A percentile compares a stretch with the other conserved stretches of the same genome.
These are phyloP conservation scores for Cairina moschata DNA, from an alignment of 2,113 vertebrate genomes.

Conservation along the genomic window DNA sequence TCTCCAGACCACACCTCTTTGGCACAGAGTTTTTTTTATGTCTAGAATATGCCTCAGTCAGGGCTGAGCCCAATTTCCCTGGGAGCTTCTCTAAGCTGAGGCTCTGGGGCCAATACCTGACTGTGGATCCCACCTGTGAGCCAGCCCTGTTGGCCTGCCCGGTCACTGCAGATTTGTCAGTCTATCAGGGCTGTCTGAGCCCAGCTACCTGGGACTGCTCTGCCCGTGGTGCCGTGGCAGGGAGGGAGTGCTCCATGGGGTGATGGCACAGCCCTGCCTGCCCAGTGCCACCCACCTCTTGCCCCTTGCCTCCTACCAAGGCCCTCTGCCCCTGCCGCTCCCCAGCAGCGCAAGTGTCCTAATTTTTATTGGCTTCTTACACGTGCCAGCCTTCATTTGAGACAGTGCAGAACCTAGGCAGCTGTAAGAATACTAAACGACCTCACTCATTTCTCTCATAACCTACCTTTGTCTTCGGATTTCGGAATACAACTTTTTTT, in stretches of 20 bases:
- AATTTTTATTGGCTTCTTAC: background rate
- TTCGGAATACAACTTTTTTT: background rate
- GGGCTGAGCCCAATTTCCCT: background rate
- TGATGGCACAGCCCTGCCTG: background rate
- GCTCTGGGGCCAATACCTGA: background rate
- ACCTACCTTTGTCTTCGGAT: background rate
- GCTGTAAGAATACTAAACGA: background rate
- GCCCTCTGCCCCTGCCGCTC: background rate
- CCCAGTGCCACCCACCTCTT: background rate
- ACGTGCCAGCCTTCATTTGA: background rate
- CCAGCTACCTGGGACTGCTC: too few species aligned
- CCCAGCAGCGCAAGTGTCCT: too few species aligned
- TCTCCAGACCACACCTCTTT: background rate
- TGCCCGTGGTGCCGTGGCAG: too few species aligned
- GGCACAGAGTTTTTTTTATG: background rate
- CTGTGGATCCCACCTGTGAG: too few species aligned
- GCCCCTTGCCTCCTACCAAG: fast-evolving
- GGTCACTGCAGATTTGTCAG: fast-evolving
- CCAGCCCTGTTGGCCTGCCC: fast-evolving
- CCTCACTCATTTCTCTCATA: background rate
- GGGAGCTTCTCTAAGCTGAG: background rate
- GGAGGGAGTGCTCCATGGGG: background rate
- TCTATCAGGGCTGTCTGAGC: background rate
- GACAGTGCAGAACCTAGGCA: background rate
- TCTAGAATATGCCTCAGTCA: background rate